Evolutionary conservation across 2,797 vertebrate genomes (phyloP).

Genomic region (Arctocebus calabarensis): DNA sequence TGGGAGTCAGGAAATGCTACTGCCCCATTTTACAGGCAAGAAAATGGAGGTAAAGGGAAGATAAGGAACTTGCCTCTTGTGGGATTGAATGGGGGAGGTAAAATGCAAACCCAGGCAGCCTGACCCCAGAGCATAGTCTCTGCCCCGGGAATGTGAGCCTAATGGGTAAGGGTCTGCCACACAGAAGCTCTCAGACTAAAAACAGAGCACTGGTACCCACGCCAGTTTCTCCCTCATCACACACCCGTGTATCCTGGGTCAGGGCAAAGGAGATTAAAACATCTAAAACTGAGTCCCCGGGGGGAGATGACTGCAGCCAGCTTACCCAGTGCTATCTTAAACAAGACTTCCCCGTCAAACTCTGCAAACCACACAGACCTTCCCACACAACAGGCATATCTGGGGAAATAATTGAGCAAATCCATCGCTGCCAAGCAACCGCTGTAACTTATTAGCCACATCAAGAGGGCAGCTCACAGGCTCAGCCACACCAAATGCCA

Average conservation of each 20-base stretch:
- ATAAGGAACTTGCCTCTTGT: neutral
- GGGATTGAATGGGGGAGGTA: neutral
- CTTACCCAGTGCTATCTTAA: no score
- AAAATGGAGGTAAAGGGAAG: neutral
- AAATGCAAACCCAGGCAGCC: neutral
- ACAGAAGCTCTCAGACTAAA: neutral
- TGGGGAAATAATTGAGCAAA: neutral
- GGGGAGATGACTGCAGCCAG: neutral
- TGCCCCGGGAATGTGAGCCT: neutral
- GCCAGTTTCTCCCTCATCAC: no score
- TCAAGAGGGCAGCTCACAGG: neutral
- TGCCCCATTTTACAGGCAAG: neutral
- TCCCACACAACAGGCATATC: neutral
- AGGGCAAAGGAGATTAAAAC: neutral
- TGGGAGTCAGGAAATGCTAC: neutral
- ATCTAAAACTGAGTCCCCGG: neutral
- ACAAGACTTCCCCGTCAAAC: neutral
- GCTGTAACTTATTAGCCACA: neutral
- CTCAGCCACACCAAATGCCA: neutral
- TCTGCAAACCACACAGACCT: neutral
- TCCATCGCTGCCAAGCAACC: neutral
- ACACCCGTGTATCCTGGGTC: no score
- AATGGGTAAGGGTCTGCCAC: neutral
- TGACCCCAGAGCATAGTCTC: neutral
- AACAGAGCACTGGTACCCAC: neutral